phyloP scores from a whole-genome alignment of 2,113 vertebrate species.

The Myiopsitta monachus region DNA sequence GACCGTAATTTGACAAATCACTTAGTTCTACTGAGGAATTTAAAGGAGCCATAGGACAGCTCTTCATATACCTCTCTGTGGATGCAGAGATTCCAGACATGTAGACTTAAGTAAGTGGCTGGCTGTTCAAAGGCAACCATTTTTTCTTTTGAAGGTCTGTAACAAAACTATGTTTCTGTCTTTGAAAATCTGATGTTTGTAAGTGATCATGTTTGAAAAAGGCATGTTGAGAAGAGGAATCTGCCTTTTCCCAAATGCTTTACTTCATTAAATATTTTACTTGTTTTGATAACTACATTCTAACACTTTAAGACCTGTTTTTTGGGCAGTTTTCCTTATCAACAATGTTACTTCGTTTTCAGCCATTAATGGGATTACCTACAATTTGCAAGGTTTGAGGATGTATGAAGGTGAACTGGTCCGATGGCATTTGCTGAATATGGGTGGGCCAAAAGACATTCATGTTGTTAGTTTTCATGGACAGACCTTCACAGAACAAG shows the following conservation, averaged over 20 bases:
- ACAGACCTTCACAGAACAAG: slow-evolving; percentile 87
- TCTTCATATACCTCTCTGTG: not conserved
- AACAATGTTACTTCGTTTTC: not conserved
- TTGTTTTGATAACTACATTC: not conserved
- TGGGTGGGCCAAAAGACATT: slow-evolving; percentile 87
- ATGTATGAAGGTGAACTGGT: slow-evolving; percentile 88
- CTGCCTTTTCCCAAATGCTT: not conserved
- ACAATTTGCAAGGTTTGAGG: slow-evolving; percentile 86
- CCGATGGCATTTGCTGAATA: slow-evolving; percentile 88
- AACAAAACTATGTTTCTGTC: not conserved
- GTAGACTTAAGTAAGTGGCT: not conserved
- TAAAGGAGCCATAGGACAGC: not conserved
- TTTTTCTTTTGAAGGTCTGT: not conserved
- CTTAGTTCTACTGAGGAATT: not conserved
- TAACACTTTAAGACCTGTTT: not conserved
- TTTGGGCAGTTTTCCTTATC: not conserved
- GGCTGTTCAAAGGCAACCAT: not conserved
- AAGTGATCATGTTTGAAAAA: not conserved
- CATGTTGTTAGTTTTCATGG: slow-evolving; percentile 93
- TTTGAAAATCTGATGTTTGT: not conserved
- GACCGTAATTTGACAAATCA: not conserved
- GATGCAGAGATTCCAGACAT: not conserved
- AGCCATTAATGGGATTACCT: slow-evolving; percentile 93
- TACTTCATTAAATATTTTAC: not conserved
- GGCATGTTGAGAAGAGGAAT: not conserved